Conservation (phyloP, 2,888 invertebrate genomes). For the Nemotelus nigrinus region DNA sequence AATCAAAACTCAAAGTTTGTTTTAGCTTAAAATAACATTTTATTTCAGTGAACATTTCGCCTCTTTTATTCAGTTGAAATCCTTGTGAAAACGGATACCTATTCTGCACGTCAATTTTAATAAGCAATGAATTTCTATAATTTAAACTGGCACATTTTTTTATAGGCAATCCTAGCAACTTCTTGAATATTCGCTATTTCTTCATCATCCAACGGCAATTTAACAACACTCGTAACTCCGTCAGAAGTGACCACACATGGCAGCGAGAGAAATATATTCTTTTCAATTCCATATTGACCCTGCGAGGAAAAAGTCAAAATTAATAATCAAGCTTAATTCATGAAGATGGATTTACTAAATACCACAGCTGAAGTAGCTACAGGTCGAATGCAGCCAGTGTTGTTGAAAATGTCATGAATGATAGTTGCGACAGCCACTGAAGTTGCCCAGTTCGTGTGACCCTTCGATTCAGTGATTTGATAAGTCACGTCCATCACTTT, state of each 20-base stretch:
- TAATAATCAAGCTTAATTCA: neutral
- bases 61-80: no score
- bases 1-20: no score
- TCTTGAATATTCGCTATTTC: constrained; percentile 65
- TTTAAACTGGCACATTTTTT: neutral
- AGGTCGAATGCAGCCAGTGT: constrained; percentile 79
- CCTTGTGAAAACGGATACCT: no score
- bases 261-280: constrained; percentile 86
- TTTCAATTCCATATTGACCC: constrained; percentile 82
- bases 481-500: constrained; percentile 88
- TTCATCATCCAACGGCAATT: constrained; percentile 73
- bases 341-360: neutral
- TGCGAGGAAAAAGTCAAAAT: constrained; percentile 58
- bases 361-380: constrained; percentile 74
- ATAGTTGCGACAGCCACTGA: constrained; percentile 81
- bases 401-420: constrained; percentile 76
- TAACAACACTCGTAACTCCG: constrained; percentile 78
- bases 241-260: constrained; percentile 79
- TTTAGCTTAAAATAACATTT: no score
- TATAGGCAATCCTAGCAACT: neutral
- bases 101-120: no score
- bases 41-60: no score
- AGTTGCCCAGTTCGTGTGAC: constrained; percentile 92
- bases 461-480: constrained; percentile 86
- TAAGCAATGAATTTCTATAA: neutral